phyloP scores from a whole-genome alignment of 92 coral and sea anemone genomes.

The Zoanthus sansibaricus region DNA sequence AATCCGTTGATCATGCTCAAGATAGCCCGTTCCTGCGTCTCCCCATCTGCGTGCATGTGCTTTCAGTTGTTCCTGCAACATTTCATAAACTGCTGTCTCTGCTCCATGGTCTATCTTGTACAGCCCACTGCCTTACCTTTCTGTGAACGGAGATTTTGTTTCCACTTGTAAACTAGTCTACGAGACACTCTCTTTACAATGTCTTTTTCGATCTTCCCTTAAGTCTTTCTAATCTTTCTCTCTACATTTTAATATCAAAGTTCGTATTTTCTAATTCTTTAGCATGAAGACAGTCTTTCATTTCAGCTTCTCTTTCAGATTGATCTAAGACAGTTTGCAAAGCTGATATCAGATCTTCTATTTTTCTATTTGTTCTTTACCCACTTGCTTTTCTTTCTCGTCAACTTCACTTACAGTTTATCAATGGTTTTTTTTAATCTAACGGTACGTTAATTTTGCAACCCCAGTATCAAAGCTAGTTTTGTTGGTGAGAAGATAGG shows the following conservation, averaged over 20 bases:
- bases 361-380: not conserved
- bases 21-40: conserved; percentile 61
- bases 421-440: conserved; percentile 30
- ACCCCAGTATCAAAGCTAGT: not conserved
- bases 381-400: not conserved
- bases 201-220: not conserved
- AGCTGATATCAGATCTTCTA: conserved; percentile 35
- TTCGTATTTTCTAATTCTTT: conserved; percentile 45
- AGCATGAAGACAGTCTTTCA: conserved; percentile 53
- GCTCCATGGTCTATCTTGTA: conserved; percentile 64
- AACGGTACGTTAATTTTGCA: not conserved
- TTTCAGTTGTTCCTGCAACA: conserved; percentile 59
- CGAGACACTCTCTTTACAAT: not conserved
- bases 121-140: conserved; percentile 52
- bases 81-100: conserved; percentile 55
- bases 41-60: conserved; percentile 63
- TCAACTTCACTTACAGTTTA: conserved; percentile 36
- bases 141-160: conserved; percentile 51
- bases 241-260: conserved; percentile 39
- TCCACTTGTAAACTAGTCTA: conserved; percentile 48
- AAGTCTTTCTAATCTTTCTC: conserved; percentile 31
- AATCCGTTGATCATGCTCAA: too few species aligned
- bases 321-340: conserved; percentile 49
- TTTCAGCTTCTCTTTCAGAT: conserved; percentile 1
- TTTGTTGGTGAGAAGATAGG: not conserved